These are phyloP conservation scores for Sycophaga agraensis DNA, from an alignment of 1,140 invertebrate species.

Conservation along the genomic window DNA sequence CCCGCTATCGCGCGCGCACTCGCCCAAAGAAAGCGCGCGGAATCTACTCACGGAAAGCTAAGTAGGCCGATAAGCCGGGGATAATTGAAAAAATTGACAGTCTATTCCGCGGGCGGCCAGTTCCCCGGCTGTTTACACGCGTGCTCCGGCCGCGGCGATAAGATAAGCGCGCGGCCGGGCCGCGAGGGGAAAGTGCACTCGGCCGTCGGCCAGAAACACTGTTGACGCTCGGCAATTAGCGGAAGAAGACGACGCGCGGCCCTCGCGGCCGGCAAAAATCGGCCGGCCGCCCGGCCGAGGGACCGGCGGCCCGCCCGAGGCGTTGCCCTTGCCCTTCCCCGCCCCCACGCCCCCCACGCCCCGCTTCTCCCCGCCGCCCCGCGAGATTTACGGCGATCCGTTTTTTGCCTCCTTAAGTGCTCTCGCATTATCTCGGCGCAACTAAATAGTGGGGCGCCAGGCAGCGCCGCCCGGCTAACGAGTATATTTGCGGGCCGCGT, in stretches of 20 bases:
- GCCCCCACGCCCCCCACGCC: too few relatives aligned
- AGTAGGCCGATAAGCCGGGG: slow-evolving; percentile 6
- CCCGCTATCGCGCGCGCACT: too few relatives aligned
- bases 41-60: slow-evolving; percentile 11
- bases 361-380: slow-evolving; percentile 2
- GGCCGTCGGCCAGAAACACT: slow-evolving; percentile 35
- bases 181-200: background rate
- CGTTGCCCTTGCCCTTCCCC: too few relatives aligned
- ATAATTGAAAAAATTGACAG: slow-evolving; percentile 23
- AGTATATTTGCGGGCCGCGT: slow-evolving; percentile 18
- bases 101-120: slow-evolving; percentile 7
- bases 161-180: slow-evolving; percentile 9
- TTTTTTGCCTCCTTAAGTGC: slow-evolving; percentile 41
- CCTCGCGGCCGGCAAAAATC: too few relatives aligned
- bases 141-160: background rate
- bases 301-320: too few relatives aligned
- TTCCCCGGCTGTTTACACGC: slow-evolving; percentile 20
- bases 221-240: slow-evolving; percentile 44
- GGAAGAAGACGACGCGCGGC: slow-evolving; percentile 34
- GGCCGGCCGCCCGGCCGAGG: too few relatives aligned
- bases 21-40: slow-evolving; percentile 1
- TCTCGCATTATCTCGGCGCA: slow-evolving; percentile 42
- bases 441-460: too few relatives aligned
- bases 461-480: too few relatives aligned
- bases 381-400: slow-evolving; percentile 41